A percentile compares a stretch with the other conserved stretches of the same genome.
Conservation (phyloP, 2,888 invertebrate genomes). For the Dynastes maya region DNA sequence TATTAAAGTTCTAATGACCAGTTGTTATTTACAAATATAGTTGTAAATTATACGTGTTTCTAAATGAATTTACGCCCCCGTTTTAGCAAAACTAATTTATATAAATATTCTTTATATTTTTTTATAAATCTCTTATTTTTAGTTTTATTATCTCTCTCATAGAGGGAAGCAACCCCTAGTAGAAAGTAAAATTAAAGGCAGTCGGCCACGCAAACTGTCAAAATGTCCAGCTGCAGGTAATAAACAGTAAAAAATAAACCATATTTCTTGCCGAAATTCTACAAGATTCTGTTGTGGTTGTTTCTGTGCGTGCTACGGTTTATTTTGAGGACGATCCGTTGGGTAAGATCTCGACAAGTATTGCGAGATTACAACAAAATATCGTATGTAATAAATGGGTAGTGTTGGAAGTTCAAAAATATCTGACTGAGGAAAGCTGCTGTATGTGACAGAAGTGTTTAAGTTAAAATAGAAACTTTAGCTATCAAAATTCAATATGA, state of each 20-base stretch:
- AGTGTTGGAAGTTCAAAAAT: too few species aligned
- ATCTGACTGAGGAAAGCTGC: too few species aligned
- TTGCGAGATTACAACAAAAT: background rate
- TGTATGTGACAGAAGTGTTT: too few species aligned
- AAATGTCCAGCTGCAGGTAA: background rate
- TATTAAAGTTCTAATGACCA: too few species aligned
- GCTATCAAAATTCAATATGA: too few species aligned
- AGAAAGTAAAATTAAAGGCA: background rate
- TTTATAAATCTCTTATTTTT: background rate
- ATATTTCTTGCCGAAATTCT: background rate
- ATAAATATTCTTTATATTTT: background rate
- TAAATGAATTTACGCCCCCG: too few species aligned
- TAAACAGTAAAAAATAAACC: background rate
- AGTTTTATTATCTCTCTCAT: slow-evolving; percentile 4
- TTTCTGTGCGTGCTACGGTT: background rate
- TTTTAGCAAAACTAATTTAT: too few species aligned
- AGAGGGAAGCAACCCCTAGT: slow-evolving; percentile 40
- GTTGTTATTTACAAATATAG: too few species aligned
- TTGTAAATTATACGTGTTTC: too few species aligned
- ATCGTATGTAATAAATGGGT: background rate
- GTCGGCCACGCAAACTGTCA: background rate
- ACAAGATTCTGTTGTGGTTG: background rate
- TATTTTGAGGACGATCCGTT: slow-evolving; percentile 17
- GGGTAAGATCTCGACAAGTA: background rate
- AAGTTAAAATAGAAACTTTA: too few species aligned